A percentile compares a stretch with the other conserved stretches of the same genome.
These are phyloP conservation scores for Leptosomus discolor DNA, from an alignment of 2,113 vertebrate species.

Conservation along the genomic window DNA sequence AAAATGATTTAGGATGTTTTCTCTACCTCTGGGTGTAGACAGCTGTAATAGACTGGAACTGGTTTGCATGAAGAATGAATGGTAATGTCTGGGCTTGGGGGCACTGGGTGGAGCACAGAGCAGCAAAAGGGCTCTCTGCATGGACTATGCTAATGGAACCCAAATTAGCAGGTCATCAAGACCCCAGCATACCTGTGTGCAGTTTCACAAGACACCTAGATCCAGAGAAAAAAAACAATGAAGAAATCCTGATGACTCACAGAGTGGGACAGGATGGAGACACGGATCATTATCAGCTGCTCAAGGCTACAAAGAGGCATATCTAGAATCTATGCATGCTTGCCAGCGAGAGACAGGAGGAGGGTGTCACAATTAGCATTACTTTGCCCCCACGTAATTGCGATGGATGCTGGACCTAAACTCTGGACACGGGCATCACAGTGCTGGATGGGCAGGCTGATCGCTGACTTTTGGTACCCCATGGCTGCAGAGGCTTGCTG, in stretches of 20 bases:
- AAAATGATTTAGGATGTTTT: not conserved
- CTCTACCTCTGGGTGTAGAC: not conserved
- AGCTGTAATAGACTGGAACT: not conserved
- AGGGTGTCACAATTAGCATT: not conserved
- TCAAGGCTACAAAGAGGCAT: not conserved
- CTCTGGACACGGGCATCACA: accelerated
- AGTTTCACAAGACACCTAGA: not conserved
- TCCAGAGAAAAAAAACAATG: not conserved
- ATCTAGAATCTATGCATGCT: not conserved
- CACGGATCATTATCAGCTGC: not conserved
- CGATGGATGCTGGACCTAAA: accelerated
- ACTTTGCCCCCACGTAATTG: not conserved
- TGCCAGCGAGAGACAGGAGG: not conserved
- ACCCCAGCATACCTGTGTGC: too few species aligned
- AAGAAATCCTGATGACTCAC: not conserved
- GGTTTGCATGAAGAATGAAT: not conserved
- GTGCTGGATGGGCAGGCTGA: not conserved
- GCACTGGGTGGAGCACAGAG: not conserved
- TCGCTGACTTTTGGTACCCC: not conserved
- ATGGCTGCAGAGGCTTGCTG: not conserved
- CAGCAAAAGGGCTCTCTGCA: not conserved
- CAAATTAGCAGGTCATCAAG: not conserved
- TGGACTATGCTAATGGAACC: not conserved
- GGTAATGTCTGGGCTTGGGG: not conserved
- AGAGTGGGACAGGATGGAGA: not conserved